Evolutionary conservation across 2,113 vertebrate species (phyloP), one percentile per base, ranked within the genome.

Genomic region (Hyperopisus bebe): DNA sequence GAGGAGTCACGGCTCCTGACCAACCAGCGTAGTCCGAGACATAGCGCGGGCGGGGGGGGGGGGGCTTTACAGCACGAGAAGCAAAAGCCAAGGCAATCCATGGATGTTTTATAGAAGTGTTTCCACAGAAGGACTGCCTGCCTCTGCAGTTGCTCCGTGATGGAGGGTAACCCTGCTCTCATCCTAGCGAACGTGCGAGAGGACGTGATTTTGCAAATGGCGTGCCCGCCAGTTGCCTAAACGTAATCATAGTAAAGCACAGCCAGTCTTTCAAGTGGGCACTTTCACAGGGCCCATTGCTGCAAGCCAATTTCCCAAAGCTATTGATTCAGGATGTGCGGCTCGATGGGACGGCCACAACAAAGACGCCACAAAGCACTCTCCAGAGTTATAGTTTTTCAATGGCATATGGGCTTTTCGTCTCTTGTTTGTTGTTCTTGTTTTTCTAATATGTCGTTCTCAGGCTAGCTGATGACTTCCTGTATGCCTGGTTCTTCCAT

Each of bases 241-340:
- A 62, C 74, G 48, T 53, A 48, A 58, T 84, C 44, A 84, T 35
- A n/a, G 15, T 31, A 47, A 80, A 6, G 50, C 39, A 47, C 11
- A 55, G 24, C 13, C 39, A 35, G 24, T 21, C 50, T 53, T 84
- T 85, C 62, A 46, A 62, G 88, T 89, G 77, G 80, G 10, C 51
- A n/a, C 5, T 83, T 55, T 89, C 17, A 83, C 17, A 89, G 39
- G 82, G 42, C 9, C 9, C 48, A 39, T 47, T 39, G 21, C 80
- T 46, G 51, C 39, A 89, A 47, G 58, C 88, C 51, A 51, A 85
- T 80, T 85, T 85, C 77, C 88, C 77, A 84, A 84, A 89, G 21
- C 80, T 83, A 55, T 84, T 46, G 50, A 89, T 51, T 53, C 88
- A 89, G 88, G 88, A 89, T 83, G 50, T 82, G 48, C 44, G 44